A percentile compares a stretch with the other conserved stretches of the same genome.
These are phyloP conservation scores for Poecilia wingei DNA, from an alignment of 2,797 vertebrate species.

Conservation along the genomic window DNA sequence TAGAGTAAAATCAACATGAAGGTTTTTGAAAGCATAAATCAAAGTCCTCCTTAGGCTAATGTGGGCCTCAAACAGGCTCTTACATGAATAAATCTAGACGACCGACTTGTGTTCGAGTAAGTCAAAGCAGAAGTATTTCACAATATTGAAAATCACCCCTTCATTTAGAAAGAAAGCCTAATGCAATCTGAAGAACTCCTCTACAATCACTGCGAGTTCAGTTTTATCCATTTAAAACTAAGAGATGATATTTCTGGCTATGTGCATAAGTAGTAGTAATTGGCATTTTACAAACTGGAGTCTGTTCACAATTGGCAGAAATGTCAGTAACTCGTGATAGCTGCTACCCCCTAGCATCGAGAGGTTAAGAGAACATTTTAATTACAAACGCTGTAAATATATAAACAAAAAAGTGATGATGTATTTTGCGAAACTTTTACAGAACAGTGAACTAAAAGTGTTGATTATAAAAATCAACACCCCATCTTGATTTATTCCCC, in stretches of 20 bases:
- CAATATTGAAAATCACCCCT: slow-evolving; percentile 1
- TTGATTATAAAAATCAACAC: not conserved
- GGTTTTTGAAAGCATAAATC: slow-evolving; percentile 29
- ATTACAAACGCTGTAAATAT: not conserved
- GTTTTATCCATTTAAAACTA: not conserved
- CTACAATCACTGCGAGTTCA: not conserved
- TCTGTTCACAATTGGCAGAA: slow-evolving; percentile 28
- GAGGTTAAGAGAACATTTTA: not conserved
- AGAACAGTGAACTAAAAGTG: not conserved
- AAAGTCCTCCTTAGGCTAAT: slow-evolving; percentile 26
- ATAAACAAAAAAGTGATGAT: not conserved
- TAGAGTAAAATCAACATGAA: slow-evolving; percentile 13
- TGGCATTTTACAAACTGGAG: not conserved
- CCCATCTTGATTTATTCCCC: not conserved
- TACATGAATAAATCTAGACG: slow-evolving; percentile 15
- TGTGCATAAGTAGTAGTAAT: not conserved
- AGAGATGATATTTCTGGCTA: not conserved
- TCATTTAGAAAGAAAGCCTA: not conserved
- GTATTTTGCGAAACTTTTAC: not conserved
- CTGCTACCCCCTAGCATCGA: slow-evolving; percentile 7
- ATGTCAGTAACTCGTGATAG: slow-evolving; percentile 60
- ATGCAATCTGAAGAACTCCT: not conserved
- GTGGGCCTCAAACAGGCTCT: slow-evolving; percentile 31
- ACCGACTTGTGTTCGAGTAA: not conserved
- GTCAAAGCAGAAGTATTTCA: slow-evolving; percentile 19